phyloP scores from a whole-genome alignment of 2,113 vertebrate genomes.

The Ginglymostoma cirratum region DNA sequence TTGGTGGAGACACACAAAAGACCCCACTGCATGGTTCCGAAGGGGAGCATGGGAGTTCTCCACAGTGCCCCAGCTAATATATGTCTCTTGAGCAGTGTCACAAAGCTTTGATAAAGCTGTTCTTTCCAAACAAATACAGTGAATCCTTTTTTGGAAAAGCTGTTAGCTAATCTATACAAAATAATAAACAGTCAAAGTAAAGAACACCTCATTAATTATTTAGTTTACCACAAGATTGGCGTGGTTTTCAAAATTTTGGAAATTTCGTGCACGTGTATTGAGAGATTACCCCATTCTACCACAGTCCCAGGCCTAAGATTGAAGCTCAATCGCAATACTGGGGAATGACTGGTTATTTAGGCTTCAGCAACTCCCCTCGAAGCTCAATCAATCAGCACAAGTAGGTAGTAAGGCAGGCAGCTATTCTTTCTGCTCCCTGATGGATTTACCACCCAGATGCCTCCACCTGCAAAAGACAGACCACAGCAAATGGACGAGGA shows the following conservation, averaged over 20 bases:
- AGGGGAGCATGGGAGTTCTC: too few species aligned
- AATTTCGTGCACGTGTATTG: not conserved
- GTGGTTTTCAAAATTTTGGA: not conserved
- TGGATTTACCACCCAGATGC: not conserved
- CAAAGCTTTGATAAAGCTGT: too few species aligned
- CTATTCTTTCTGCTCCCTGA: not conserved
- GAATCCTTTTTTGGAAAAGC: not conserved
- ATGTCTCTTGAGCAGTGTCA: too few species aligned
- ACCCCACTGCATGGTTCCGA: too few species aligned
- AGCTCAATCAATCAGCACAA: not conserved
- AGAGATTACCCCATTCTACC: not conserved
- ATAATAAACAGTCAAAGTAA: not conserved
- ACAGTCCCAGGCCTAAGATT: not conserved
- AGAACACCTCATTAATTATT: not conserved
- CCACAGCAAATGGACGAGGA: not conserved
- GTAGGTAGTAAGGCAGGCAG: not conserved
- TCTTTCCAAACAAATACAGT: not conserved
- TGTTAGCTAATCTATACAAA: not conserved
- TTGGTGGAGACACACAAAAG: too few species aligned
- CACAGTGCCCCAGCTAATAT: too few species aligned
- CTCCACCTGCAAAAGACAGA: not conserved
- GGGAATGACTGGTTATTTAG: too few species aligned
- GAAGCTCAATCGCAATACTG: not conserved
- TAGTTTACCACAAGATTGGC: not conserved
- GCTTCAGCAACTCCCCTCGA: not conserved